A percentile compares a stretch with the other conserved stretches of the same genome.
phyloP scores from a whole-genome alignment of 2,888 invertebrate genomes.

The Ochropacha duplaris region DNA sequence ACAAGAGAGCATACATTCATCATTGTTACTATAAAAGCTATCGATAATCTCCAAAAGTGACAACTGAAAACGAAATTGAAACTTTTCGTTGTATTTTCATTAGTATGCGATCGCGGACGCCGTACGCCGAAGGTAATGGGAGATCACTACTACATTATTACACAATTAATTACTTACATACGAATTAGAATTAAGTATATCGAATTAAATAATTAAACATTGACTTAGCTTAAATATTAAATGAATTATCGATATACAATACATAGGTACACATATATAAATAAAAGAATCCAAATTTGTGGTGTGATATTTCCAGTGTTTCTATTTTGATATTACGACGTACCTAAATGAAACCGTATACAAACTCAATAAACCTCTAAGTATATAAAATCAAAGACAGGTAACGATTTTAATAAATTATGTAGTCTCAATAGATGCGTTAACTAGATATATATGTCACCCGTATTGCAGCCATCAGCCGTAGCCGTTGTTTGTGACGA shows the following conservation, averaged over 20 bases:
- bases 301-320: conserved; percentile 29
- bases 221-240: conserved; percentile 81
- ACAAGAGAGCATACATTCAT: conserved; percentile 49
- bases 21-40: conserved; percentile 34
- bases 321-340: conserved; percentile 1
- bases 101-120: conserved; percentile 52
- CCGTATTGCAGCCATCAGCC: conserved; percentile 30
- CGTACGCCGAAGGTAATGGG: conserved; percentile 76
- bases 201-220: conserved; percentile 81
- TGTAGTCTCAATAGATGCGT: conserved; percentile 26
- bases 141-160: conserved; percentile 81
- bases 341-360: conserved; percentile 6
- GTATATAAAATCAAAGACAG: conserved; percentile 33
- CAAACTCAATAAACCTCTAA: conserved; percentile 18
- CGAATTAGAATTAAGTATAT: conserved; percentile 77
- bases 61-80: conserved; percentile 63
- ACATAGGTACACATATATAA: conserved; percentile 35
- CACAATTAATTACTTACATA: conserved; percentile 78
- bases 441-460: conserved; percentile 30
- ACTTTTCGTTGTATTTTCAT: conserved; percentile 72
- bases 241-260: conserved; percentile 62
- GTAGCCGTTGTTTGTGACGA: conserved; percentile 27
- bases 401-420: conserved; percentile 34
- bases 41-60: conserved; percentile 36
- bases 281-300: conserved; percentile 43